Conservation (phyloP, 2,113 vertebrate species). For the Plestiodon gilberti region DNA sequence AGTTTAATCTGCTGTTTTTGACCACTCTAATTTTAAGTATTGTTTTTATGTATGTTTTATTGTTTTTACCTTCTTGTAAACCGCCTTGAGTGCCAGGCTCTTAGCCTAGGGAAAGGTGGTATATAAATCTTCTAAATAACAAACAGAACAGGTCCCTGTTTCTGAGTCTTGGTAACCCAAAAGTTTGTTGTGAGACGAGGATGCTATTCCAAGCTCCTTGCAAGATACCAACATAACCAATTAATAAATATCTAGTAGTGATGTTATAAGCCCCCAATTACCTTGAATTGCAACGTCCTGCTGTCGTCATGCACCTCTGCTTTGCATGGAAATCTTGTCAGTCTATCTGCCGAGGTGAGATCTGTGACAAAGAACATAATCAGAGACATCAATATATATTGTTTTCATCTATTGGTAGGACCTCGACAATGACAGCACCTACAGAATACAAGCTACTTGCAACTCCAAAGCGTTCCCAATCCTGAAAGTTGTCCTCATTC, state of each 20-base stretch:
- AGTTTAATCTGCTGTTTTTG: too few species aligned
- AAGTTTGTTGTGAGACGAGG: not conserved
- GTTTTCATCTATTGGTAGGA: not conserved
- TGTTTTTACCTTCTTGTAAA: too few species aligned
- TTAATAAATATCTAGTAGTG: not conserved
- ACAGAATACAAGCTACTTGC: not conserved
- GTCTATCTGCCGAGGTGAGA: slow-evolving; percentile 35
- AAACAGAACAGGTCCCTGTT: not conserved
- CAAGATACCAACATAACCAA: not conserved
- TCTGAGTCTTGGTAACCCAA: not conserved
- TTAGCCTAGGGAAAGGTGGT: too few species aligned
- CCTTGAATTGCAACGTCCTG: slow-evolving; percentile 15
- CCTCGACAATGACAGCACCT: not conserved
- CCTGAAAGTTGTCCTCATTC: not conserved
- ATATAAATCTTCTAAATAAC: too few species aligned
- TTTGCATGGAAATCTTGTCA: not conserved
- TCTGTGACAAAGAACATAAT: slow-evolving; percentile 43
- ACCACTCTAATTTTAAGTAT: too few species aligned
- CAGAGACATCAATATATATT: slow-evolving; percentile 2
- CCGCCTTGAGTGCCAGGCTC: too few species aligned
- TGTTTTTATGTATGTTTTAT: too few species aligned
- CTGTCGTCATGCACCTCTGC: not conserved
- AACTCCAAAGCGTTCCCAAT: not conserved
- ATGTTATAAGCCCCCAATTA: not conserved
- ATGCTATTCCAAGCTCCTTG: not conserved